Evolutionary conservation across 2,113 vertebrate genomes (phyloP).

Genomic region (Symphodus melops): DNA sequence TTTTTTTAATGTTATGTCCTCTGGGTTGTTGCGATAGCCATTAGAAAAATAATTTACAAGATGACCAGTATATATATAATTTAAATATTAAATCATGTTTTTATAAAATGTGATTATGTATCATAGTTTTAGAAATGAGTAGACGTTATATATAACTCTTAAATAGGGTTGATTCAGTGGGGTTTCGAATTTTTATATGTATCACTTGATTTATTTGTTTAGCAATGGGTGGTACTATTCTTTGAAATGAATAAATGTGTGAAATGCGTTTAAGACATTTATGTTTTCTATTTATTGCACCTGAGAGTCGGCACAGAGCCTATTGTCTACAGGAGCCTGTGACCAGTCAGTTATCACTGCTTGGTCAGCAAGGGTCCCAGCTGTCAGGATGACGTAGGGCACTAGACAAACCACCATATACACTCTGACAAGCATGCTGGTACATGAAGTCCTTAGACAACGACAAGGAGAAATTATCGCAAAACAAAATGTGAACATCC

Average conservation of each 20-base stretch:
- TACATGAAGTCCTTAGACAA: constrained; percentile 38
- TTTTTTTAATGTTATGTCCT: no score
- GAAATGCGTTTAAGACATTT: not conserved
- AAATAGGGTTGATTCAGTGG: no score
- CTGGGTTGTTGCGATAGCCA: no score
- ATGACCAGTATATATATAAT: no score
- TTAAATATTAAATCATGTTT: no score
- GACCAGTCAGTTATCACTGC: constrained; percentile 56
- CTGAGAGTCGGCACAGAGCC: constrained; percentile 22
- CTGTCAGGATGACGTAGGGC: constrained; percentile 61
- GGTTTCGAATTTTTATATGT: not conserved
- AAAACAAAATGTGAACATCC: not conserved
- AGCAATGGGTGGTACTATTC: not conserved
- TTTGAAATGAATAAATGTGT: not conserved
- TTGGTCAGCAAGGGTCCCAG: constrained; percentile 72
- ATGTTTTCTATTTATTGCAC: constrained; percentile 24
- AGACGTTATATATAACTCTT: no score
- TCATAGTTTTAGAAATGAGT: not conserved
- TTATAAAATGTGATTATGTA: no score
- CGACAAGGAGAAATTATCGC: not conserved
- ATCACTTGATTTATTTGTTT: not conserved
- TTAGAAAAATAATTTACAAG: no score
- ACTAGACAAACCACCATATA: constrained; percentile 44
- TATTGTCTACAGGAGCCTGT: constrained; percentile 35
- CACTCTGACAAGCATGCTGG: constrained; percentile 48